Evolutionary conservation across 64 coral and sea anemone genomes (phyloP), one percentile per base, ranked within the genome.

Genomic region (Pocillopora damicornis): DNA sequence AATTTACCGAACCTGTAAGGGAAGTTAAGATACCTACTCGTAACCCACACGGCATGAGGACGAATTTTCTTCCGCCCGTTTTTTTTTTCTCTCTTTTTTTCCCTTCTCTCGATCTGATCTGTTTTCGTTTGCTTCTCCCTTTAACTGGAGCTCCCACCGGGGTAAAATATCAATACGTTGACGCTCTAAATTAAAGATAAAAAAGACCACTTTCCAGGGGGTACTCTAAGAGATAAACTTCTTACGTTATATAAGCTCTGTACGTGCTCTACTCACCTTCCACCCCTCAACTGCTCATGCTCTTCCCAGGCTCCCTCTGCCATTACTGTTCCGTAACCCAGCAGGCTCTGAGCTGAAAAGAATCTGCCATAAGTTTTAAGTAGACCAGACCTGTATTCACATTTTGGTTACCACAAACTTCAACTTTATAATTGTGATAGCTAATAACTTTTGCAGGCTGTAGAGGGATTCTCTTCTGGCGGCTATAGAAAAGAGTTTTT

Each of bases 1-100:
- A 92, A 92, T 78, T 92, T 76, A 92, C 90, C 90, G 58, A 86
- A 78, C 90, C 90, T 92, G 84, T 87, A 73, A 76, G 87, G 36
- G 59, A 78, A 66, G 60, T 88, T 71, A 74, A 82, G 61, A 82
- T 82, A 88, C 61, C 78, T 26, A 66, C 66, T 83, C 58, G 74
- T 67, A 91, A 71, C 66, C 80, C 89, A 62, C 17, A 73, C 63
- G 60, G 89, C 38, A 61, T 37, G 60, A 20, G 37, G 75, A 35
- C 30, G 57, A 58, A 74, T 35, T 60, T 35, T 60, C 59, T 61
- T 35, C 14, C 16, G 25, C 6, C 67, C 88, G 22, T 37, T 37
- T 74, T 38, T 58, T 73, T 36, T 57, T 16, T 77, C 26, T 64
- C 15, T 58, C 68, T 57, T 20, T 34, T 26, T 42, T 56, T 26